Base-by-base conservation (phyloP, 2,888 invertebrate species). In the Tigriopus californicus region DNA sequence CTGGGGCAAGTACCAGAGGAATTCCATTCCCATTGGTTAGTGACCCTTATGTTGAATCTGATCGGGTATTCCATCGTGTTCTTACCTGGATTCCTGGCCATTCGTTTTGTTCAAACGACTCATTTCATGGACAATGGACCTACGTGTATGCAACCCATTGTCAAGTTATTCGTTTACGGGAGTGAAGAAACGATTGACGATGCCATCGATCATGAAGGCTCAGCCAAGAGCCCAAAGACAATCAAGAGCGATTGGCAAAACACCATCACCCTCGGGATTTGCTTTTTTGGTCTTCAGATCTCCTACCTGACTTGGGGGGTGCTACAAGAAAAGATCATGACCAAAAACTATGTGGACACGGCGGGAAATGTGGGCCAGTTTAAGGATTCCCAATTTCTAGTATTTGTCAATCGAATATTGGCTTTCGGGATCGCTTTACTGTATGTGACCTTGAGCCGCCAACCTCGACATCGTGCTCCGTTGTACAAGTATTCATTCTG, bases 251-350 rank as follows among this genome's bases (percentile, higher is more conserved):
- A 42, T 11, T 41, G 60, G 56, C 77, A 79, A 68, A 79, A 81
- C 67, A 75, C 77, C 1, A 64, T 79, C 25, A 69, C 81, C 49
- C 72, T 89, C 2, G 55, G 78, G 1, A 81, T 85, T 70, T 95
- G 92, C 71, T 88, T 90, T 70, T 71, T 79, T 11, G 94, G 95
- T 0, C 77, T 97, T 11, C 90, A 92, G 79, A 76, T 80, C 5
- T 84, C 91, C 44, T 95, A 94, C 69, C 76, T 95, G 25, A 85
- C 89, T 61, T 97, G 95, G 95, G 97, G 97, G 6, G 77, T 95
- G 62, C 75, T 98, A 62, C 97, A 98, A 72, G 98, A 98, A 73
- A 48, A 94, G 74, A 89, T 98, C 61, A 97, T 98, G 90, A 97
- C 97, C 0, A 81, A 81, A 75, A 76, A 76, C 66, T 89, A 89